Evolutionary conservation across 2,888 invertebrate species (phyloP), one percentile per base, ranked within the genome.

Genomic region (Diploptera punctata): DNA sequence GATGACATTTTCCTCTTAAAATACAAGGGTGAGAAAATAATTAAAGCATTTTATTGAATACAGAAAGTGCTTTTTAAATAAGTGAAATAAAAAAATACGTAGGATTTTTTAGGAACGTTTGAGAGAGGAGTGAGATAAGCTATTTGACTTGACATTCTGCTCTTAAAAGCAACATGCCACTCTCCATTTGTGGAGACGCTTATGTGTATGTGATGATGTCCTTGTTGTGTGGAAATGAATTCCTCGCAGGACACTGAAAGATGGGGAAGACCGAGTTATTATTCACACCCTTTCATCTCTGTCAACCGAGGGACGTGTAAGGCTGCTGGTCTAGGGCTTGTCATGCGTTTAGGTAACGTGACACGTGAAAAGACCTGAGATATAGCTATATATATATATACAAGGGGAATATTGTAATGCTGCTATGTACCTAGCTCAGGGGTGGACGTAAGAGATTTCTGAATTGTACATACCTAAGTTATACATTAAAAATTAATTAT

Each of bases 191-290:
- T 7, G 62, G 21, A 9, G 21, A 9, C 9, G 43, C 43, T 16
- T 62, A 24, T 38, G 62, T 43, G n/a, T 43, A 43, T 43, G 19
- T n/a, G 19, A 24, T 62, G 38, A 1, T 62, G 62, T 62, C 43
- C 43, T 38, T 62, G 65, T 38, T 62, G 65, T 65, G 65, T 65
- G 65, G 47, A 65, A 65, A 65, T 65, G 65, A 65, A 65, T 65
- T 65, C 65, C 47, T 2, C 44, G n/a, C 26, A 29, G 71, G 72
- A 72, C 72, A 72, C 62, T 72, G 72, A 72, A 72, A 72, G 72
- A 72, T 72, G 72, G 65, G 65, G 26, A 47, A 7, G 24, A 13
- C 57, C 61, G 68, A 26, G 61, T 72, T 71, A 71, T 65, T 71
- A 71, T 71, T 71, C 71, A 71, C 71, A 65, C 65, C 47, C 65